These are phyloP conservation scores for Sturnira hondurensis DNA, from an alignment of 2,113 vertebrate genomes.

Conservation along the genomic window DNA sequence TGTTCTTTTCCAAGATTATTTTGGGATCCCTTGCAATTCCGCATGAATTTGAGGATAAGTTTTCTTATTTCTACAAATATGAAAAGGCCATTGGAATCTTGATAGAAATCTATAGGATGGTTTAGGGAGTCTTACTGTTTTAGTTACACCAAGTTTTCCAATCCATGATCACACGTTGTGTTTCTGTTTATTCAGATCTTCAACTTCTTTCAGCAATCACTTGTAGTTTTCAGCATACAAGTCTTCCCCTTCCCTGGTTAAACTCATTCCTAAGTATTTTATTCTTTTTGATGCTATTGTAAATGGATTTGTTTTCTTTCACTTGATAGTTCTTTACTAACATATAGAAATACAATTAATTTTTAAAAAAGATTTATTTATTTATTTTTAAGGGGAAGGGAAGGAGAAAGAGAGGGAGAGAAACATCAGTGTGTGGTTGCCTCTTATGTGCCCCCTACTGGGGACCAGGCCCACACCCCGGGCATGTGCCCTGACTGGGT, in stretches of 20 bases:
- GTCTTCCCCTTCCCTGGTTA: background rate
- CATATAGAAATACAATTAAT: no score
- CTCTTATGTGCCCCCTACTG: no score
- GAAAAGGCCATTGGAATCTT: background rate
- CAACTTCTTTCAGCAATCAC: background rate
- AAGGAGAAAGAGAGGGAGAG: no score
- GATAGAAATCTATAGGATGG: background rate
- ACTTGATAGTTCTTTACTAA: no score
- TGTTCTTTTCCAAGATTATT: background rate
- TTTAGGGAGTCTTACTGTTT: background rate
- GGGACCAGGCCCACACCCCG: no score
- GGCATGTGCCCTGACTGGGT: no score
- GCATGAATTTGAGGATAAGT: background rate
- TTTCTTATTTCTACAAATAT: background rate
- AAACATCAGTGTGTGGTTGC: no score
- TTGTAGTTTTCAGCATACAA: background rate
- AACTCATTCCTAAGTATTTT: no score
- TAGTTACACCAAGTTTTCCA: background rate
- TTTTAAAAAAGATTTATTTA: no score
- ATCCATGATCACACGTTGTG: background rate
- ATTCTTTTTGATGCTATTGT: no score
- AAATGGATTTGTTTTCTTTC: no score
- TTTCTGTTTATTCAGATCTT: background rate
- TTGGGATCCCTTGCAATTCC: background rate
- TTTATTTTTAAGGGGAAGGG: no score